Base-by-base conservation (phyloP, 2,113 vertebrate genomes). In the Gasterosteus aculeatus region DNA sequence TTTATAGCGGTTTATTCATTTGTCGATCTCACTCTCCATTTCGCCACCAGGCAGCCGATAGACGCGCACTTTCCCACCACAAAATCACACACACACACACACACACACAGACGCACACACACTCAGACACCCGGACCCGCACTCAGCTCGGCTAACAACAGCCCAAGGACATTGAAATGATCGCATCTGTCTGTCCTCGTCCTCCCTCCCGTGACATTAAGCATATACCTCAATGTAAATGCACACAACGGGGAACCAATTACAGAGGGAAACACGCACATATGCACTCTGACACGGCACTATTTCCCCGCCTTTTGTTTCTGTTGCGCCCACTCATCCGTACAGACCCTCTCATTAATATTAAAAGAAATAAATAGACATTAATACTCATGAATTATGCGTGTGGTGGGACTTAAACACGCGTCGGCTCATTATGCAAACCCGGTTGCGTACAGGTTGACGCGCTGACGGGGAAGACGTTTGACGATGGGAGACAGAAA, bases 381-480 rank as follows among this genome's bases (percentile, higher is more conserved):
- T 89, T 88, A 87, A 84, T 73, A 70, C 84, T 89, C 85, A 88
- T 92, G 86, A 89, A 92, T 91, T 82, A 92, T 92, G 84, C 33
- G 46, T 15, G 54, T 35, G 46, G 15, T 60, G 76, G 80, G 72
- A 86, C 65, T 38, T 69, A 65, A 75, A 71, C 47, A 60, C 29
- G 41, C 61, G 26, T 10, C 11, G 47, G 31, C 67, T 80, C 47
- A 76, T 81, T 82, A 78, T 76, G 66, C 63, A 75, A 46, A 68
- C 29, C 18, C 46, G 19, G 26, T 42, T 57, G 31, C 10, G 16
- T 51, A 72, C 42, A 72, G 58, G 60, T 66, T 73, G 65, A 77
- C 51, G 73, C 51, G 75, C 46, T 72, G 47, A 57, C 53, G 79
- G 57, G 49, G 65, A 66, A 70, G 60, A 85, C 60, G 78, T 18